Percentiles rank a stretch among this genome's conserved stretches.
Evolutionary conservation across 2,113 vertebrate genomes (phyloP).

Genomic region (Pseudorhombus dupliciocellatus): DNA sequence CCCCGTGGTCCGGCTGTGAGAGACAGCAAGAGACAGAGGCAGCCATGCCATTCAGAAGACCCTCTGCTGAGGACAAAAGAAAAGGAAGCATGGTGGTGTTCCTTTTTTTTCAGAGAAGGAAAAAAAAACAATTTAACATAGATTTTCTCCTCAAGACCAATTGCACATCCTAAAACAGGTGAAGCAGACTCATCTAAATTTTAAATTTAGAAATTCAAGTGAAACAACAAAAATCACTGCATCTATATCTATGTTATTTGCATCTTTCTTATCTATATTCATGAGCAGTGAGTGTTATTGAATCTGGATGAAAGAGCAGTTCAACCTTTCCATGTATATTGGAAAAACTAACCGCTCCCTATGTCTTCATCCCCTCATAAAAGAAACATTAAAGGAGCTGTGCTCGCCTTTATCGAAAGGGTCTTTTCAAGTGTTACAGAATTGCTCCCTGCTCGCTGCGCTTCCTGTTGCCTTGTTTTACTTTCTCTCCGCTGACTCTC

Average conservation of each 20-base stretch:
- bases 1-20: conserved; percentile 69
- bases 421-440: conserved; percentile 62
- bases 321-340: conserved; percentile 52
- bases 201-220: conserved; percentile 7
- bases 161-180: not conserved
- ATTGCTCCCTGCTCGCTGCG: conserved; percentile 26
- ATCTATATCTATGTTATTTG: conserved; percentile 33
- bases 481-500: conserved; percentile 20
- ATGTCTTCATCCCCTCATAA: conserved; percentile 67
- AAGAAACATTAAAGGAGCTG: conserved; percentile 67
- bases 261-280: conserved; percentile 64
- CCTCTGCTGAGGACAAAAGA: not conserved
- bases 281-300: conserved; percentile 54
- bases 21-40: too few species aligned
- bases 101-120: not conserved
- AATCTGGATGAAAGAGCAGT: conserved; percentile 61
- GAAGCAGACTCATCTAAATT: conserved; percentile 6
- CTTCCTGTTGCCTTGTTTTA: conserved; percentile 36
- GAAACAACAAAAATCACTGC: conserved; percentile 14
- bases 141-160: not conserved
- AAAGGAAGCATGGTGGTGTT: not conserved
- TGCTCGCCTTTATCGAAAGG: conserved; percentile 52
- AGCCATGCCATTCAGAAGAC: conserved; percentile 43
- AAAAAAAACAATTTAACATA: not conserved
- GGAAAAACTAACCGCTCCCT: conserved; percentile 51